phyloP scores from a whole-genome alignment of 2,888 invertebrate species.

The Epirrhoe tristata region DNA sequence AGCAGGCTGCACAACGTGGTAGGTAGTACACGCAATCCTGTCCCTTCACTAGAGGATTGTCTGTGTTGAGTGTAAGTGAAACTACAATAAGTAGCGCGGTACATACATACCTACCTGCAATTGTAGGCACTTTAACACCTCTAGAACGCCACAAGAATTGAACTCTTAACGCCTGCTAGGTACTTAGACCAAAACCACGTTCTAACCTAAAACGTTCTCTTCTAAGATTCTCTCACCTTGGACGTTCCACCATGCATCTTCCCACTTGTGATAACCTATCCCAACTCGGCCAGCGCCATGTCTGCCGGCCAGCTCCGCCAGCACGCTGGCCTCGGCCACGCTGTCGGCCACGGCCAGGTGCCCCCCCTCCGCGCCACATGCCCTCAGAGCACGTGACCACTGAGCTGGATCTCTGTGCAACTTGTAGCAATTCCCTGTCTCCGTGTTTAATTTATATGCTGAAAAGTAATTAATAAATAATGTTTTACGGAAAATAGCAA shows the following conservation, averaged over 20 bases:
- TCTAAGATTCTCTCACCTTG: constrained; percentile 12
- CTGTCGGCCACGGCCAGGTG: constrained; percentile 24
- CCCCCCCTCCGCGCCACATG: constrained; percentile 24
- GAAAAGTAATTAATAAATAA: neutral
- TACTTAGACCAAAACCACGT: no score
- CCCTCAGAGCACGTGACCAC: constrained; percentile 11
- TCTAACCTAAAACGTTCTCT: no score
- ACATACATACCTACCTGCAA: no score
- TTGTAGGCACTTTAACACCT: no score
- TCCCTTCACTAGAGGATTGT: no score
- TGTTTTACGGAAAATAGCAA: no score
- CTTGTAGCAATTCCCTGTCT: constrained; percentile 24
- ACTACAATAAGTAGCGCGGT: no score
- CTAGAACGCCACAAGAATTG: no score
- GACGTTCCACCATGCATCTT: constrained; percentile 23
- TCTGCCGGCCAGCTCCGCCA: neutral
- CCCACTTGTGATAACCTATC: constrained; percentile 18
- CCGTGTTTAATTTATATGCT: constrained; percentile 14
- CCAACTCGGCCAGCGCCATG: neutral
- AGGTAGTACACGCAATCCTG: no score
- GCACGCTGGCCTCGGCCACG: neutral
- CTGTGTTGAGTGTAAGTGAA: no score
- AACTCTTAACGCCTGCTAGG: no score
- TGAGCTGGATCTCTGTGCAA: neutral
- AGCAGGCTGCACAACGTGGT: no score